Conservation (phyloP, 2,888 invertebrate genomes). For the Drosophila limbata region DNA sequence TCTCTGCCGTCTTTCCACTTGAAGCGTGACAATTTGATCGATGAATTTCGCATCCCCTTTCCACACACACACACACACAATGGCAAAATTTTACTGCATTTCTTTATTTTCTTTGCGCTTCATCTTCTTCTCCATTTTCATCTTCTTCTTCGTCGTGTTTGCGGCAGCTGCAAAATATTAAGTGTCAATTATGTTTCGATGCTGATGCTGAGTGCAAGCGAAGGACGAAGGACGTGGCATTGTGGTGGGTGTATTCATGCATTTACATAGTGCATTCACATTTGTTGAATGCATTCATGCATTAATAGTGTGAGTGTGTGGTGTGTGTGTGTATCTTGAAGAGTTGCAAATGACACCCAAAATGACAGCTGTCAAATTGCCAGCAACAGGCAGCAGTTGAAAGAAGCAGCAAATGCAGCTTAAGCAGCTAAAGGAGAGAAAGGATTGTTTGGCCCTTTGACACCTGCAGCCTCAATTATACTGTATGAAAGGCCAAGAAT, state of each 20-base stretch:
- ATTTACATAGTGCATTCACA: constrained; percentile 37
- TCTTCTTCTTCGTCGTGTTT: neutral
- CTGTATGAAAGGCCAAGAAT: constrained; percentile 25
- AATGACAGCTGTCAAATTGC: constrained; percentile 50
- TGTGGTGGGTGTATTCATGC: neutral
- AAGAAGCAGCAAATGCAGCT: neutral
- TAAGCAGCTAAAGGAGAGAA: too few species aligned
- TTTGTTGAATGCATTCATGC: constrained; percentile 28
- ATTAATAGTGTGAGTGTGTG: constrained; percentile 33
- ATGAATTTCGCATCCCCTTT: constrained; percentile 47
- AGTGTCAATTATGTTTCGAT: constrained; percentile 71
- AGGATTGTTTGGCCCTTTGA: constrained; percentile 10
- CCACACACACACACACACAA: neutral
- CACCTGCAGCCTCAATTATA: constrained; percentile 33
- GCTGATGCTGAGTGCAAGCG: constrained; percentile 8
- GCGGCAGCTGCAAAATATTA: constrained; percentile 69
- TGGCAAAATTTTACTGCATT: constrained; percentile 26
- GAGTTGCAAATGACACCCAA: constrained; percentile 35
- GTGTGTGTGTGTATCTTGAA: constrained; percentile 35
- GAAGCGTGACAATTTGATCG: constrained; percentile 67
- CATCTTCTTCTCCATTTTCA: neutral
- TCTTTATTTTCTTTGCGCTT: constrained; percentile 18
- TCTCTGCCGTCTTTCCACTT: neutral
- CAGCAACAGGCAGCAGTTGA: constrained; percentile 18
- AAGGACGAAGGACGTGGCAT: neutral